Evolutionary conservation across 2,888 invertebrate genomes (phyloP).

Genomic region (Anagyrus pseudococci): DNA sequence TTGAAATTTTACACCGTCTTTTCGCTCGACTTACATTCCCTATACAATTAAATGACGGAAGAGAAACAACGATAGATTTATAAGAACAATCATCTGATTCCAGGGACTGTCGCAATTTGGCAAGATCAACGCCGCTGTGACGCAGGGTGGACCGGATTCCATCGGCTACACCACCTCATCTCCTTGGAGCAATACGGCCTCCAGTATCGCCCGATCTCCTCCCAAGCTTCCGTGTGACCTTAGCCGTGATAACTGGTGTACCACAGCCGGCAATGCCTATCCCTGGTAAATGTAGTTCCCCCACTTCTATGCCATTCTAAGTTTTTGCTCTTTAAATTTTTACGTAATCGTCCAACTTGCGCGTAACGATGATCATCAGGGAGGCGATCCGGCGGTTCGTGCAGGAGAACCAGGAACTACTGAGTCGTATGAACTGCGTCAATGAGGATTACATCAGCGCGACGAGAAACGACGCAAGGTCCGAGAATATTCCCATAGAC

Average conservation of each 20-base stretch:
- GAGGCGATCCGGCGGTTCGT: slow-evolving; percentile 87
- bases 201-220: slow-evolving; percentile 71
- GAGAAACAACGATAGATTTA: background rate
- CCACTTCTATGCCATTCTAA: background rate
- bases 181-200: slow-evolving; percentile 73
- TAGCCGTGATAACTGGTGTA: slow-evolving; percentile 78
- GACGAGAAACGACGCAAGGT: slow-evolving; percentile 67
- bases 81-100: background rate
- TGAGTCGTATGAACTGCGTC: slow-evolving; percentile 93
- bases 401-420: slow-evolving; percentile 88
- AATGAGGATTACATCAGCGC: slow-evolving; percentile 84
- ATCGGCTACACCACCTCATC: slow-evolving; percentile 78
- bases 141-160: slow-evolving; percentile 52
- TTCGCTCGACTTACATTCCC: background rate
- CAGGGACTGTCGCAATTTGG: background rate
- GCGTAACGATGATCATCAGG: slow-evolving; percentile 56
- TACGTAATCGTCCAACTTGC: slow-evolving; percentile 7
- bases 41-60: background rate
- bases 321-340: background rate
- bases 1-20: background rate
- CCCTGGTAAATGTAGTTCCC: slow-evolving; percentile 80
- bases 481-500: no score
- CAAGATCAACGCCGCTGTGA: background rate
- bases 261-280: slow-evolving; percentile 82
- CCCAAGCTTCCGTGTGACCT: slow-evolving; percentile 82